Evolutionary conservation across 2,113 vertebrate species (phyloP).

Genomic region (Podilymbus podiceps): DNA sequence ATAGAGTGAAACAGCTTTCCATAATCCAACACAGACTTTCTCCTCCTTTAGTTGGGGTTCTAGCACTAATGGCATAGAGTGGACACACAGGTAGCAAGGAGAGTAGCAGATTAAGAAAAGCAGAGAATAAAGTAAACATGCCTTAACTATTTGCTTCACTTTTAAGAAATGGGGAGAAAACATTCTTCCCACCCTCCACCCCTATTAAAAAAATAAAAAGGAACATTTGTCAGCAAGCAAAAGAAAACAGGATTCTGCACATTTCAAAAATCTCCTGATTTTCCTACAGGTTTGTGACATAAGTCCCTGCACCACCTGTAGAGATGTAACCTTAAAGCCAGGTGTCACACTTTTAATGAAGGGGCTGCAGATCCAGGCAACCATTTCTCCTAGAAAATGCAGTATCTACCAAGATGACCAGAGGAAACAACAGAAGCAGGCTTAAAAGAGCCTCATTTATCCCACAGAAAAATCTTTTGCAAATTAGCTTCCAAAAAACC

Average conservation of each 20-base stretch:
- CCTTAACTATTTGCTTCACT: constrained; percentile 39
- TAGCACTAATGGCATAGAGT: constrained; percentile 59
- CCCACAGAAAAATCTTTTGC: not conserved
- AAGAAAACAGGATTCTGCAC: not conserved
- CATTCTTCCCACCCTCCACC: not conserved
- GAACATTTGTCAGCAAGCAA: not conserved
- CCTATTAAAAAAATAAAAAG: not conserved
- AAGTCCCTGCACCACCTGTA: not conserved
- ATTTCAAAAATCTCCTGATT: not conserved
- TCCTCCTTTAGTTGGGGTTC: constrained; percentile 56
- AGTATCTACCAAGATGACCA: not conserved
- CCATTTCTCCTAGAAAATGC: not conserved
- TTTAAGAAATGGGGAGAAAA: constrained; percentile 24
- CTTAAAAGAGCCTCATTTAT: not conserved
- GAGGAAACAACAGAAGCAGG: not conserved
- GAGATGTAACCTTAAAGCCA: not conserved
- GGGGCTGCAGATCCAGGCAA: not conserved
- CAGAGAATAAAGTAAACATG: constrained; percentile 58
- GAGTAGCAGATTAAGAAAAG: constrained; percentile 57
- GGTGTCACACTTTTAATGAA: not conserved
- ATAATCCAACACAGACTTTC: constrained; percentile 63
- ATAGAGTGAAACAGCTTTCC: constrained; percentile 61
- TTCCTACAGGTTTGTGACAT: not conserved
- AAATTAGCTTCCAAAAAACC: not conserved
- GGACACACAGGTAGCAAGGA: constrained; percentile 51